Base-by-base conservation (phyloP, 1,140 invertebrate species). In the Drosophila sucinea region DNA sequence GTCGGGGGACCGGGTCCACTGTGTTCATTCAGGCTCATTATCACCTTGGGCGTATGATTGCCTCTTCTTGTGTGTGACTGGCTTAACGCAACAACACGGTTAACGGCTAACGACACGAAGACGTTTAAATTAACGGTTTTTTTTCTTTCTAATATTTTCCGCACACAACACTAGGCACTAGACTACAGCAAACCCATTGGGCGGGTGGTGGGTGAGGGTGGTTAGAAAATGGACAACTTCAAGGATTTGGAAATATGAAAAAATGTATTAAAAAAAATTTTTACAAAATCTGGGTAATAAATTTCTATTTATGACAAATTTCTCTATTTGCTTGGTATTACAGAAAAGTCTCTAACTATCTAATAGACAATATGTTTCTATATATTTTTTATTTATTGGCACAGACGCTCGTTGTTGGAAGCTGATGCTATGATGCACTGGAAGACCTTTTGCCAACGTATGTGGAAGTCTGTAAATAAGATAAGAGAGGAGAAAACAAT, bases 21-120 rank as follows among this genome's bases (percentile, higher is more conserved):
- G 57, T 92, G 91, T 77, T 91, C 87, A 72, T 91, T 92, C 17
- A 84, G 64, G 70, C 77, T 92, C 91, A 92, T 92, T 87, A 92
- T 90, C 84, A 92, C 73, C 91, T 91, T 64, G 73, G 81, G 65
- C 62, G 75, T 77, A 90, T 79, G 70, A 63, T 85, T 54, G 44
- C 65, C 67, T 56, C 32, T 58, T n/a, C 17, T 8, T 61, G 11
- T 17, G 35, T 3, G 29, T 56, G 6, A n/a, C 11, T n/a, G 62
- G 44, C 30, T n/a, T 54, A 63, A 32, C 3, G n/a, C 61, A 23
- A 11, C 29, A 11, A 4, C 7, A 47, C 35, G n/a, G 11, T 27
- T 3, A 61, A 29, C 38, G 44, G 25, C 23, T 51, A 51, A 51
- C 4, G 8, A 57, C 32, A 38, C 61, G 23, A 74, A 51, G 17